These are phyloP conservation scores for Falco naumanni DNA, from an alignment of 2,797 vertebrate genomes.

Conservation along the genomic window DNA sequence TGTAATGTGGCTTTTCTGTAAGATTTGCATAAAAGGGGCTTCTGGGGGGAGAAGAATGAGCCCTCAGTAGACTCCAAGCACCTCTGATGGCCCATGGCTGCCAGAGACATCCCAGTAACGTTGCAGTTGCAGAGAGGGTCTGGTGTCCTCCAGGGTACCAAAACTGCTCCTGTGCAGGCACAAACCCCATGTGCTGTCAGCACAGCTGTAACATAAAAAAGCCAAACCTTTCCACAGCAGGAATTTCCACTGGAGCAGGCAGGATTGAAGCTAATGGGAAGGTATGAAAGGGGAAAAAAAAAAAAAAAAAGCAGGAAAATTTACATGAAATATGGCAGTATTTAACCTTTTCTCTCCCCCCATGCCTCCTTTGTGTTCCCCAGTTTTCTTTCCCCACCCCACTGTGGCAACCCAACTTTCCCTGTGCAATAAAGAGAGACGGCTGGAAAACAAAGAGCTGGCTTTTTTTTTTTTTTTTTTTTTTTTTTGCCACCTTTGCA, in stretches of 20 bases:
- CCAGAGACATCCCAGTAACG: fast-evolving
- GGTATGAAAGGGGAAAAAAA: neutral
- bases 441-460: constrained; percentile 4
- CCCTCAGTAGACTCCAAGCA: neutral
- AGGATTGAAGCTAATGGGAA: neutral
- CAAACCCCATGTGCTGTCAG: neutral
- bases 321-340: fast-evolving
- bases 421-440: neutral
- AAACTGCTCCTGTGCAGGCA: neutral
- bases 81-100: neutral
- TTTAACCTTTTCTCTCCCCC: neutral
- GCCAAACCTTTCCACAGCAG: neutral
- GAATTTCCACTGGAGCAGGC: neutral
- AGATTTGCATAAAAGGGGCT: neutral
- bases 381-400: neutral
- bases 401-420: neutral
- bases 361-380: fast-evolving
- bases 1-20: neutral
- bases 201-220: neutral
- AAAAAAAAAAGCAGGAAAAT: neutral
- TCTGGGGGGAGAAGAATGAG: neutral
- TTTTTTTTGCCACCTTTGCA: neutral
- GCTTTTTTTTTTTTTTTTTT: neutral
- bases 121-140: neutral
- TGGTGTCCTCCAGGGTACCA: neutral